Base-by-base conservation (phyloP, 2,797 vertebrate species). In the Poecilia wingei region DNA sequence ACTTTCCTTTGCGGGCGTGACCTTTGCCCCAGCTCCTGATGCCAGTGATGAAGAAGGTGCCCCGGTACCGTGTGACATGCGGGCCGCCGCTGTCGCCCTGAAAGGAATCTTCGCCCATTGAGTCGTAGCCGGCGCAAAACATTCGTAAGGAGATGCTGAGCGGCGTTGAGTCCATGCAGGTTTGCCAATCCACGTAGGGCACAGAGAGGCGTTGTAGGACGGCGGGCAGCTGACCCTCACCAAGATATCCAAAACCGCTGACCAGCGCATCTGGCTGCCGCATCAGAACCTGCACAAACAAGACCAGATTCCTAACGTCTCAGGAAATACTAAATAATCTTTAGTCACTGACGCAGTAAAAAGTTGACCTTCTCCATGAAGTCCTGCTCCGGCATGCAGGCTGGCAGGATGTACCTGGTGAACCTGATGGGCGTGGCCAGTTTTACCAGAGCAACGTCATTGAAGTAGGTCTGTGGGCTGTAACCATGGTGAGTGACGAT, bases 1-100 rank as follows among this genome's bases (percentile, higher is more conserved):
- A 99, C 87, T 98, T 99, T 1, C 96, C 97, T 69, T 95, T 93
- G n/a, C 92, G 95, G 0, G 98, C 97, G 1, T 98, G 99, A 1
- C 98, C 98, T 91, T 99, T 98, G 0, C 98, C 98, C 98, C 98
- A 99, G 93, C 98, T 99, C 83, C 98, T 97, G 1, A 99, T 92
- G 4, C 98, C 98, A 0, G 98, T 98, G 75, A 98, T 75, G 1
- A 97, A 99, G 22, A 96, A 96, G 3, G 97, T 98, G 75, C 86
- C 41, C 49, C 61, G 84, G 59, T 96, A 98, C 1, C 47, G 84
- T 0, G 98, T 99, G 82, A 99, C 97, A 0, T 99, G 98, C 0
- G 98, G 98, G 0, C 98, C 97, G 0, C 98, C 98, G 0, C 97
- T 98, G 93, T 99, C 98, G 0, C 98, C 98, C 82, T 98, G 96